A percentile compares a stretch with the other conserved stretches of the same genome.
Conservation (phyloP, 2,113 vertebrate genomes). For the Bubo scandiacus region DNA sequence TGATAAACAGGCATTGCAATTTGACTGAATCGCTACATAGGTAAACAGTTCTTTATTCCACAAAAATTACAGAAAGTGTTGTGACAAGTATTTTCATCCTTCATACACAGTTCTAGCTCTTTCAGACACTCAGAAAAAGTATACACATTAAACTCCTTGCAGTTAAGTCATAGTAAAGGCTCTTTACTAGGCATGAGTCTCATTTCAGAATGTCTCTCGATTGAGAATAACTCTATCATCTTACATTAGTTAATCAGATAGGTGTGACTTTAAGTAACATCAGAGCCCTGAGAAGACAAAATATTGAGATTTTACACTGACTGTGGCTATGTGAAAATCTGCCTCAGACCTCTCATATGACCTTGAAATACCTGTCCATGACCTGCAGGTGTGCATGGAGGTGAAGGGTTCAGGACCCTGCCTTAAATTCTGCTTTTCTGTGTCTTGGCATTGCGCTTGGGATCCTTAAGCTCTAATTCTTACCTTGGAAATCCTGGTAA, state of each 20-base stretch:
- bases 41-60: conserved; percentile 27
- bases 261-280: not conserved
- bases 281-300: not conserved
- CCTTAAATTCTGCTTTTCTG: not conserved
- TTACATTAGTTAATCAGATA: not conserved
- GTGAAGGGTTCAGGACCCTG: fast-evolving
- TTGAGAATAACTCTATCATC: not conserved
- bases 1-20: not conserved
- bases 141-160: not conserved
- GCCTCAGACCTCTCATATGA: not conserved
- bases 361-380: not conserved
- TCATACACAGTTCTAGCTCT: not conserved
- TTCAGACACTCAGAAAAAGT: not conserved
- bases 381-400: not conserved
- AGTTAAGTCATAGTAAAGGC: not conserved
- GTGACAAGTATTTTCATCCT: conserved; percentile 32
- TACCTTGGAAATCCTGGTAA: not conserved
- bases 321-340: not conserved
- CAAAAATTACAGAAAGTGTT: conserved; percentile 2
- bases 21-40: not conserved
- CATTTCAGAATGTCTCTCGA: not conserved
- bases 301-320: not conserved
- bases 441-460: not conserved
- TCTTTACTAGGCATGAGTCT: not conserved
- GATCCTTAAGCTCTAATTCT: not conserved